Conservation (phyloP, 1,140 invertebrate genomes). For the Penaeus vannamei region DNA sequence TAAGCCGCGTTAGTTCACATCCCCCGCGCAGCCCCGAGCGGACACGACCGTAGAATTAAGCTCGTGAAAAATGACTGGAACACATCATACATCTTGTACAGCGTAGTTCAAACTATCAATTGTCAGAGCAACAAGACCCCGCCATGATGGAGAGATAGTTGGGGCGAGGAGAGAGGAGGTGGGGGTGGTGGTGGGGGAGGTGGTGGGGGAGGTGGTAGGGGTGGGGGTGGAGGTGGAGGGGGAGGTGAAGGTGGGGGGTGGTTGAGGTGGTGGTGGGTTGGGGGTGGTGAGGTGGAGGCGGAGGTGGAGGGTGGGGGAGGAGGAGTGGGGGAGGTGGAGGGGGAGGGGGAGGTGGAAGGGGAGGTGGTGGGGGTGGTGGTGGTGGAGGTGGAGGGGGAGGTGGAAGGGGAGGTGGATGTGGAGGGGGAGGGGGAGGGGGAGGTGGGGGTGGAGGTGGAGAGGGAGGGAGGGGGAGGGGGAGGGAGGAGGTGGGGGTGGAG, state of each 20-base stretch:
- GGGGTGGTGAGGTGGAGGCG: not conserved
- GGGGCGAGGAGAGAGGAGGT: not conserved
- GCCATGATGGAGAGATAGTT: constrained; percentile 41
- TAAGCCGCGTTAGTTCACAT: not conserved
- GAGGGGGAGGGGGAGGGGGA: too few relatives aligned
- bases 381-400: too few relatives aligned
- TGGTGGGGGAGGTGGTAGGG: too few relatives aligned
- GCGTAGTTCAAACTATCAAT: constrained; percentile 52
- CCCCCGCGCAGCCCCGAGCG: constrained; percentile 23
- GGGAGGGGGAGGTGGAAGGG: too few relatives aligned
- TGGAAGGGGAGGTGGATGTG: too few relatives aligned
- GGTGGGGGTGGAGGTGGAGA: too few relatives aligned
- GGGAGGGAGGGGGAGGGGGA: too few relatives aligned
- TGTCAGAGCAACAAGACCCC: constrained; percentile 3
- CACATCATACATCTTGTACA: constrained; percentile 46
- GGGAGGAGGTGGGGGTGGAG: too few relatives aligned
- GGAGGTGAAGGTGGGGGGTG: not conserved
- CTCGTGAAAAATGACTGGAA: constrained; percentile 47
- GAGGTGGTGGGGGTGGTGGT: too few relatives aligned
- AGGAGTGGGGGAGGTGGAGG: not conserved
- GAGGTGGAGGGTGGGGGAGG: not conserved
- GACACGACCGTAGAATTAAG: constrained; percentile 38
- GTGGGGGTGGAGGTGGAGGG: not conserved
- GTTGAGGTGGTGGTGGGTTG: not conserved
- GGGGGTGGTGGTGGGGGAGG: not conserved